phyloP scores from a whole-genome alignment of 2,797 vertebrate genomes.

The Eutrigla gurnardus region DNA sequence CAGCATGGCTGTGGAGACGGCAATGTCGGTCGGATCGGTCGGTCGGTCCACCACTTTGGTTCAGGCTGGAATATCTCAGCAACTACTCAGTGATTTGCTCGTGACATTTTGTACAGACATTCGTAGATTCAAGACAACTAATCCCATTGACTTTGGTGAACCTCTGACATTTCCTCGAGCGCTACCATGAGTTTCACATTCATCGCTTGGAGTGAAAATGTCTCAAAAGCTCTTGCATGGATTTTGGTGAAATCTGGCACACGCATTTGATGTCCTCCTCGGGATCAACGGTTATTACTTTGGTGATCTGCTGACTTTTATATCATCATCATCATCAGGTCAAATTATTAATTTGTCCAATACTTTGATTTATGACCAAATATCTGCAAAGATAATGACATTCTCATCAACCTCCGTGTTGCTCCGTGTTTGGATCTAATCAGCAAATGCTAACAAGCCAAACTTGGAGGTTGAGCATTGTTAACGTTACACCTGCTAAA shows the following conservation, averaged over 20 bases:
- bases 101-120: background rate
- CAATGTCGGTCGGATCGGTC: background rate
- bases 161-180: background rate
- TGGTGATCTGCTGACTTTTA: background rate
- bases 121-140: background rate
- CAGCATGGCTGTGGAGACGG: background rate
- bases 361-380: background rate
- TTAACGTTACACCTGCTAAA: background rate
- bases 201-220: background rate
- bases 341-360: background rate
- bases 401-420: background rate
- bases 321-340: background rate
- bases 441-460: background rate
- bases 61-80: background rate
- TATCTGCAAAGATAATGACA: background rate
- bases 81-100: background rate
- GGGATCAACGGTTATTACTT: background rate
- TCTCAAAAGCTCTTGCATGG: background rate
- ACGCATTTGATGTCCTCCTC: background rate
- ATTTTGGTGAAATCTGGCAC: background rate
- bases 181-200: background rate
- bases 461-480: background rate
- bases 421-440: background rate
- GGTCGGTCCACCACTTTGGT: background rate
- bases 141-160: background rate